Conservation (phyloP, 2,888 invertebrate species). For the Eupsilia transversa region DNA sequence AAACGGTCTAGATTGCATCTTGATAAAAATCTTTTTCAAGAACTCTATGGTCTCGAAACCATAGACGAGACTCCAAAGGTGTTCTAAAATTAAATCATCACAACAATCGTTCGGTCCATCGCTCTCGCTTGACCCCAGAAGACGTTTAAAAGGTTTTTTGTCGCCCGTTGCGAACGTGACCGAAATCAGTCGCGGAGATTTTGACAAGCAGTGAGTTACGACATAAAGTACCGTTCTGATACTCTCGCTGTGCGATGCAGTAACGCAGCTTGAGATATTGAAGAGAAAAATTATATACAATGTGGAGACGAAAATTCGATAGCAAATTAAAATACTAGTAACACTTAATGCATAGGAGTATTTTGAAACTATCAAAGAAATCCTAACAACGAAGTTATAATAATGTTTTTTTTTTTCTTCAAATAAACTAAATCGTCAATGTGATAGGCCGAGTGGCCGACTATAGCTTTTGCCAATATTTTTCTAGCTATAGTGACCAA, state of each 20-base stretch:
- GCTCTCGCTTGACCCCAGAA: conserved; percentile 59
- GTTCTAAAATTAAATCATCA: conserved; percentile 56
- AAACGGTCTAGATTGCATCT: background rate
- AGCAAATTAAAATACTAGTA: too few species aligned
- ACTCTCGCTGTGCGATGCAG: conserved; percentile 10
- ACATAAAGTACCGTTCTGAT: conserved; percentile 57
- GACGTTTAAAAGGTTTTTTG: conserved; percentile 57
- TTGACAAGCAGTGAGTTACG: conserved; percentile 60
- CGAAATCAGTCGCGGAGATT: conserved; percentile 52
- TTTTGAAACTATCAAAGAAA: too few species aligned
- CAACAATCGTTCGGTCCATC: conserved; percentile 55
- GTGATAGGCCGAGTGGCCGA: too few species aligned
- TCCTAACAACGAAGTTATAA: too few species aligned
- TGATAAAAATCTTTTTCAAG: background rate
- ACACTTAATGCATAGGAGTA: too few species aligned
- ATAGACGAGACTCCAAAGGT: background rate
- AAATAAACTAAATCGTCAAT: background rate
- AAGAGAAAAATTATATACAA: background rate
- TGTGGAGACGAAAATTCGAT: too few species aligned
- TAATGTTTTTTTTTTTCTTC: too few species aligned
- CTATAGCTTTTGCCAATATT: background rate
- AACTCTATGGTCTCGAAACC: conserved; percentile 8
- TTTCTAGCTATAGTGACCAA: background rate
- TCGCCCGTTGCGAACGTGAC: conserved; percentile 62
- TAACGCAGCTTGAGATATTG: background rate